Conservation (phyloP, 2,797 vertebrate species). For the Cynopterus sphinx region DNA sequence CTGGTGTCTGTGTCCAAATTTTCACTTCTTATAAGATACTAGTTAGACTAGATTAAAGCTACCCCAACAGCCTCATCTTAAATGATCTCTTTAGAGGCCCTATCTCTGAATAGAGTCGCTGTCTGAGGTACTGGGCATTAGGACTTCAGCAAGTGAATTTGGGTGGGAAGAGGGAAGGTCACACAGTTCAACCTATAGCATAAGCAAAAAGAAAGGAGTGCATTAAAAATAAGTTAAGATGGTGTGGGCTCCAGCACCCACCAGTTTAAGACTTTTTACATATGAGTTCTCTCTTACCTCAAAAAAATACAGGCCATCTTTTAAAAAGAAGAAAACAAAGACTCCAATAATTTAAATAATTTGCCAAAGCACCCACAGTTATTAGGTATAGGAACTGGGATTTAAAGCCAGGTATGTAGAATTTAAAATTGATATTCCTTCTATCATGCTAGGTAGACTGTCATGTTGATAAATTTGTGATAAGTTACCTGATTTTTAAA, state of each 20-base stretch:
- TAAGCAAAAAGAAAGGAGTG: background rate
- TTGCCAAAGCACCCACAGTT: background rate
- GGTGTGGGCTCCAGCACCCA: accelerated
- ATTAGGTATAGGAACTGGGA: background rate
- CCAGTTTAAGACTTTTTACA: background rate
- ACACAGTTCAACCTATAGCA: background rate
- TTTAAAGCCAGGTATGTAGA: background rate
- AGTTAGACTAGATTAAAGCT: background rate
- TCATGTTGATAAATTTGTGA: background rate
- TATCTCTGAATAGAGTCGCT: background rate
- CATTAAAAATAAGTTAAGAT: background rate
- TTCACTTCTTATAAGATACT: background rate
- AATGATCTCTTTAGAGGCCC: background rate
- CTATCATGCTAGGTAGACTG: background rate
- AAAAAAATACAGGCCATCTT: background rate
- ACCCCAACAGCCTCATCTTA: background rate
- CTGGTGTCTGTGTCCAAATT: background rate
- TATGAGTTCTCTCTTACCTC: background rate
- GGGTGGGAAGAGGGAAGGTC: no score
- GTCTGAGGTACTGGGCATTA: background rate
- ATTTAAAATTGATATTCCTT: background rate
- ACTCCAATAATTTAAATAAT: background rate
- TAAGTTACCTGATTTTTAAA: background rate
- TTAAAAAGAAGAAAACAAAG: background rate
- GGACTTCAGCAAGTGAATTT: background rate